A percentile compares a stretch with the other conserved stretches of the same genome.
Conservation (phyloP, 1,140 invertebrate species). For the Caenorhabditis remanei region DNA sequence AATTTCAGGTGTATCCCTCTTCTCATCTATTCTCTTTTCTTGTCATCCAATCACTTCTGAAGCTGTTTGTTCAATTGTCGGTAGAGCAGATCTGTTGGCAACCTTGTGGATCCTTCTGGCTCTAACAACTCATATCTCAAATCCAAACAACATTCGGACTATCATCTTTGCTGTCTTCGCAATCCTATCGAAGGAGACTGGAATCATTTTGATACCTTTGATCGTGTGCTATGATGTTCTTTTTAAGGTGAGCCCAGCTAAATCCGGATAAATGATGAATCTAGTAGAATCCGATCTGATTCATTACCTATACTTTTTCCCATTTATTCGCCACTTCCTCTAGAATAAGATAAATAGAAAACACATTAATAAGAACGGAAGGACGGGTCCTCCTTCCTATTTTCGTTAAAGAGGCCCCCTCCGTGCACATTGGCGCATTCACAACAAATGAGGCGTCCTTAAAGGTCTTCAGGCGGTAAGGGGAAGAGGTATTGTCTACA, state of each 20-base stretch:
- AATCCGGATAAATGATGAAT: too few species aligned
- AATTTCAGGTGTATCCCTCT: slow-evolving; percentile 1
- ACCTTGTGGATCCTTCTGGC: slow-evolving; percentile 5
- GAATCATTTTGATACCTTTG: slow-evolving; percentile 9
- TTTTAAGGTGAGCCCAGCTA: neutral
- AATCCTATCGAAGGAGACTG: neutral
- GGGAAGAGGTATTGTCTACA: slow-evolving; percentile 16
- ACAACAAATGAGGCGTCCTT: slow-evolving; percentile 38
- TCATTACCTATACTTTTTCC: neutral
- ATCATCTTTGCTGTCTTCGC: neutral
- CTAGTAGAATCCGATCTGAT: neutral
- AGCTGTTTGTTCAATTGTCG: slow-evolving; percentile 39
- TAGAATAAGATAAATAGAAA: neutral
- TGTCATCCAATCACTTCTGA: slow-evolving; percentile 43
- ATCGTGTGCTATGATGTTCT: neutral
- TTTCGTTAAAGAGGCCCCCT: neutral
- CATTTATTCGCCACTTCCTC: neutral
- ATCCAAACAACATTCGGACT: neutral
- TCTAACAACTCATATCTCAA: neutral
- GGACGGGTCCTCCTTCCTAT: neutral
- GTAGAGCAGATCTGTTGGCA: slow-evolving; percentile 16
- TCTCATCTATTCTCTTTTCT: slow-evolving; percentile 4
- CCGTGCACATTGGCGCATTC: slow-evolving; percentile 27
- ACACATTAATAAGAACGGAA: slow-evolving; percentile 41
- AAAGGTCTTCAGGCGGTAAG: slow-evolving; percentile 51